Conservation (phyloP, 2,113 vertebrate species). For the Oxyura jamaicensis region DNA sequence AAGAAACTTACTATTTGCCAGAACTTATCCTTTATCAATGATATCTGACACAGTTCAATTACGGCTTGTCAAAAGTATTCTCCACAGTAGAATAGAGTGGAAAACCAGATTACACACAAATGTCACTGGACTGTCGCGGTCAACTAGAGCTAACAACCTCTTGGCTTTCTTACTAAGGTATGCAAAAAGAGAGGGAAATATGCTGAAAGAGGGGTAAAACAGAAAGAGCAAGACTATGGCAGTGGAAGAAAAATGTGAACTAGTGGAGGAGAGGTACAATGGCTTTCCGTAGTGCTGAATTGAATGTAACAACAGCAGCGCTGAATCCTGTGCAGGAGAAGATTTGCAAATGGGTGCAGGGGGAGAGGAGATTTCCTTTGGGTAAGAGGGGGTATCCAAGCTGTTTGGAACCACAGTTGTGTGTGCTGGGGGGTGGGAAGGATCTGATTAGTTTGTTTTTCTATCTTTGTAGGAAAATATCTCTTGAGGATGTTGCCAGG, state of each 20-base stretch:
- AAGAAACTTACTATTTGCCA: neutral
- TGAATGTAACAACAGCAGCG: neutral
- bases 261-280: neutral
- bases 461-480: neutral
- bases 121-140: neutral
- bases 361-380: neutral
- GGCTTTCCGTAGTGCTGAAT: neutral
- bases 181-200: neutral
- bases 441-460: neutral
- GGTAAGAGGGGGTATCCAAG: neutral
- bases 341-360: neutral
- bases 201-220: neutral
- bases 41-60: conserved; percentile 50
- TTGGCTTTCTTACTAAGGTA: neutral
- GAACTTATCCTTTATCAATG: conserved; percentile 20
- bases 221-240: neutral
- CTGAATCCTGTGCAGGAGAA: neutral
- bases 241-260: neutral
- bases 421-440: neutral
- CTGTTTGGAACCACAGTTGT: neutral
- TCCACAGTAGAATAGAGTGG: conserved; percentile 34
- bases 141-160: neutral
- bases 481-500: neutral
- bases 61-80: conserved; percentile 69
- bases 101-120: conserved; percentile 46